Percentiles rank a stretch among this genome's conserved stretches.
Evolutionary conservation across 2,888 invertebrate species (phyloP).

Genomic region (Sclerodermus sp.): DNA sequence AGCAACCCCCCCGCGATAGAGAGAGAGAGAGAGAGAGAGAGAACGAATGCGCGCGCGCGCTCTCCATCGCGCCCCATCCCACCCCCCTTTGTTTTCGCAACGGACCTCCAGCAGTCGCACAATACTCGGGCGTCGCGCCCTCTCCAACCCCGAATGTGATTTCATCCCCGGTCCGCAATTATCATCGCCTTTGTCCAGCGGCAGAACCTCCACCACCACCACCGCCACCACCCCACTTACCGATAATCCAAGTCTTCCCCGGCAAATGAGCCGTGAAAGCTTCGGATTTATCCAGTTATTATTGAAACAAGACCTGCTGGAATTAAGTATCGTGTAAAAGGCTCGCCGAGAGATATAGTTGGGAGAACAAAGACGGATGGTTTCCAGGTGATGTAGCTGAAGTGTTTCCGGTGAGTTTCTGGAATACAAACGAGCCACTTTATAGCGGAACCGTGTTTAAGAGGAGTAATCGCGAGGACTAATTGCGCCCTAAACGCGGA

Average conservation of each 20-base stretch:
- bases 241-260: no score
- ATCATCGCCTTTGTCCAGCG: slow-evolving; percentile 13
- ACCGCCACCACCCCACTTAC: no score
- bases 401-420: not conserved
- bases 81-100: slow-evolving; percentile 25
- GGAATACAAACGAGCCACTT: not conserved
- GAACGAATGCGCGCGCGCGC: no score
- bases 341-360: no score
- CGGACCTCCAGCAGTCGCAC: slow-evolving; percentile 18
- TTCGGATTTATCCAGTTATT: no score
- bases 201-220: not conserved
- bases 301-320: no score
- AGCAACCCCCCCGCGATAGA: slow-evolving; percentile 6
- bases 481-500: slow-evolving; percentile 12
- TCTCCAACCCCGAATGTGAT: slow-evolving; percentile 9
- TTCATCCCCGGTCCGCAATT: slow-evolving; percentile 7
- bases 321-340: no score
- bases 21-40: no score
- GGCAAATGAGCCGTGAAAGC: no score
- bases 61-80: not conserved
- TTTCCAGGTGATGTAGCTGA: no score
- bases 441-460: slow-evolving; percentile 3
- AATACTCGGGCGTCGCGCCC: slow-evolving; percentile 26
- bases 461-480: slow-evolving; percentile 10
- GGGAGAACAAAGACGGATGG: no score